phyloP scores from a whole-genome alignment of 2,113 vertebrate genomes.

The Solea solea region DNA sequence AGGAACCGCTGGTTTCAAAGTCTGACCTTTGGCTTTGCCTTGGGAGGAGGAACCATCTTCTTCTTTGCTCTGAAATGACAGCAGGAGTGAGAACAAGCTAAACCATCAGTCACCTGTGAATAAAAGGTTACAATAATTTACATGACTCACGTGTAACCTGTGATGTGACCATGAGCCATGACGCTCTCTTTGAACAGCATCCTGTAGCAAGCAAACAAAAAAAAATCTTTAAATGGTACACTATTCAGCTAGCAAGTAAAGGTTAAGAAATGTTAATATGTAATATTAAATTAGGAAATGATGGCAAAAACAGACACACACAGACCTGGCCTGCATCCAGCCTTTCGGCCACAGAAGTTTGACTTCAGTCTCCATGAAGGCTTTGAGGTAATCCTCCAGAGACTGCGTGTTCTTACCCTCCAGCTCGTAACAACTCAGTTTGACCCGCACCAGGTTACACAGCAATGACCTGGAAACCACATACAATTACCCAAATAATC shows the following conservation, averaged over 20 bases:
- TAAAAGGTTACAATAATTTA: background rate
- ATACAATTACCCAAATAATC: background rate
- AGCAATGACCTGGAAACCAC: conserved; percentile 85
- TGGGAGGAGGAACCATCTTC: conserved; percentile 89
- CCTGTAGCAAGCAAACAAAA: conserved; percentile 74
- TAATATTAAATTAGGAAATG: too few species aligned
- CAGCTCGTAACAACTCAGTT: conserved; percentile 95
- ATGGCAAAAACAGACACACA: background rate
- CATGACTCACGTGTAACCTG: conserved; percentile 92
- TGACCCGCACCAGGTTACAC: conserved; percentile 96
- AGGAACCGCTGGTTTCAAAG: background rate
- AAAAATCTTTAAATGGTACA: too few species aligned
- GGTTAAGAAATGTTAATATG: too few species aligned
- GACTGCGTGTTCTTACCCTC: conserved; percentile 93
- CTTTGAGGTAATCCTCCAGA: conserved; percentile 97
- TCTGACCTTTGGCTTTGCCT: conserved; percentile 92
- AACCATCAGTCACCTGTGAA: background rate
- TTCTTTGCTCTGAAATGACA: conserved; percentile 88
- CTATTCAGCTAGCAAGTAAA: background rate
- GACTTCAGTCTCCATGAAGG: conserved; percentile 98
- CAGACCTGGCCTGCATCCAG: conserved; percentile 97
- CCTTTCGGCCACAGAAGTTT: conserved; percentile 99
- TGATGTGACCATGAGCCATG: conserved; percentile 93
- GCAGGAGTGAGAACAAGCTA: background rate
- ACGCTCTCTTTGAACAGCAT: conserved; percentile 98